Evolutionary conservation across 2,797 vertebrate species (phyloP).

Genomic region (Lophius americanus): DNA sequence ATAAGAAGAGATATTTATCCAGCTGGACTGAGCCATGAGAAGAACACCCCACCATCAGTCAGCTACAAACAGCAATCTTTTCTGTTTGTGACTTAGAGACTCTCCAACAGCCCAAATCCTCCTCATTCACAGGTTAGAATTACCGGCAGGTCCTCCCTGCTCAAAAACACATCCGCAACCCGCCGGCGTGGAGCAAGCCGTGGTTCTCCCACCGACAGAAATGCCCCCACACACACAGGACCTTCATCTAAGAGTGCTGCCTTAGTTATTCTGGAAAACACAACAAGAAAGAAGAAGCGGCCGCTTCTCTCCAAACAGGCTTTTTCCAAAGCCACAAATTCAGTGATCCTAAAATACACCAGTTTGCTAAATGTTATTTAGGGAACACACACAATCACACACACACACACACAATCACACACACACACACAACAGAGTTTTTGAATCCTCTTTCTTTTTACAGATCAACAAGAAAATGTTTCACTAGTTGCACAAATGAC

Average conservation of each 20-base stretch:
- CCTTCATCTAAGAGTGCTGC: constrained; percentile 14
- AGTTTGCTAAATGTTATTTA: constrained; percentile 48
- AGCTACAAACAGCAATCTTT: constrained; percentile 31
- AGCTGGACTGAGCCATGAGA: constrained; percentile 6
- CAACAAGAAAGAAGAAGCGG: constrained; percentile 15
- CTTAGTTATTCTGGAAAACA: constrained; percentile 49
- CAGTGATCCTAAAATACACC: constrained; percentile 50
- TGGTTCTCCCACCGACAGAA: constrained; percentile 8
- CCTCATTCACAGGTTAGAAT: constrained; percentile 28
- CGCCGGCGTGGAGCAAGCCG: neutral
- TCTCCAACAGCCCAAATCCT: constrained; percentile 13
- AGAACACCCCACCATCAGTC: constrained; percentile 48
- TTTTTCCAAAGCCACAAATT: constrained; percentile 39
- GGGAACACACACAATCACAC: constrained; percentile 42
- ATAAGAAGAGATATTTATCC: constrained; percentile 21
- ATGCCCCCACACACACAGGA: constrained; percentile 24
- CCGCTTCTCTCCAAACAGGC: constrained; percentile 28
- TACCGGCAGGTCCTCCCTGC: constrained; percentile 23
- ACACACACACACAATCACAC: constrained; percentile 32
- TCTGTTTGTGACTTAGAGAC: constrained; percentile 26
- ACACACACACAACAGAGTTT: neutral
- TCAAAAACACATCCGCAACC: constrained; percentile 34
- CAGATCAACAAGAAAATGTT: too few species aligned
- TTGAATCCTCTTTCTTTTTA: too few species aligned
- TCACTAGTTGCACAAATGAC: too few species aligned